Evolutionary conservation across 2,888 invertebrate species (phyloP).

Genomic region (Nemotelus nigrinus): DNA sequence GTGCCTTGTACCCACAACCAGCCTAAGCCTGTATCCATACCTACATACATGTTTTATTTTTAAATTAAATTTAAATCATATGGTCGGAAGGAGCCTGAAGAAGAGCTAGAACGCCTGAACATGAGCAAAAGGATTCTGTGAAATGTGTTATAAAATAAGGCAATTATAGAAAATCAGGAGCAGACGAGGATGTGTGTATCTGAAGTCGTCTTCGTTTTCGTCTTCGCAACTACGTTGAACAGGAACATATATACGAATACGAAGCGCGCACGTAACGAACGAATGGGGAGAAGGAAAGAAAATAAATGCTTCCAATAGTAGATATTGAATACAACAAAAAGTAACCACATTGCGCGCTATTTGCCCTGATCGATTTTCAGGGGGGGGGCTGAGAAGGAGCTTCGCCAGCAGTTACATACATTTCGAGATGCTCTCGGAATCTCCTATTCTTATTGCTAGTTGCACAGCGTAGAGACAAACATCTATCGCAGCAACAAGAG

Average conservation of each 20-base stretch:
- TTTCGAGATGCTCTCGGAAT: neutral
- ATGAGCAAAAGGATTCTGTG: neutral
- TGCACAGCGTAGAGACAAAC: neutral
- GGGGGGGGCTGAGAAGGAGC: neutral
- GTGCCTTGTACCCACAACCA: no score
- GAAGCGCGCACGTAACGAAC: neutral
- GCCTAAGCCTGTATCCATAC: neutral
- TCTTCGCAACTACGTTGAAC: neutral
- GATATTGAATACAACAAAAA: slow-evolving; percentile 16
- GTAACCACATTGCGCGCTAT: slow-evolving; percentile 32
- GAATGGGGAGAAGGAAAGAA: neutral
- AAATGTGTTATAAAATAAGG: slow-evolving; percentile 34
- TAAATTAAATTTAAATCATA: slow-evolving; percentile 33
- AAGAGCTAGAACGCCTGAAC: neutral
- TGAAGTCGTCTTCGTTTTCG: neutral
- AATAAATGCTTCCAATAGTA: slow-evolving; percentile 25
- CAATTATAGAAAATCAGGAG: slow-evolving; percentile 30
- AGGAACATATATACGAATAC: neutral
- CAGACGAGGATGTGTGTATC: slow-evolving; percentile 8
- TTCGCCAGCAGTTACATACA: slow-evolving; percentile 2
- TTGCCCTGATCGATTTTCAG: slow-evolving; percentile 30
- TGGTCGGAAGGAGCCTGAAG: slow-evolving; percentile 19
- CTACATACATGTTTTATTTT: slow-evolving; percentile 23
- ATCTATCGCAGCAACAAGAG: neutral
- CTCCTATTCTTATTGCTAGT: no score